A percentile compares a stretch with the other conserved stretches of the same genome.
Conservation (phyloP, 2,113 vertebrate genomes). For the Nannospalax galili region DNA sequence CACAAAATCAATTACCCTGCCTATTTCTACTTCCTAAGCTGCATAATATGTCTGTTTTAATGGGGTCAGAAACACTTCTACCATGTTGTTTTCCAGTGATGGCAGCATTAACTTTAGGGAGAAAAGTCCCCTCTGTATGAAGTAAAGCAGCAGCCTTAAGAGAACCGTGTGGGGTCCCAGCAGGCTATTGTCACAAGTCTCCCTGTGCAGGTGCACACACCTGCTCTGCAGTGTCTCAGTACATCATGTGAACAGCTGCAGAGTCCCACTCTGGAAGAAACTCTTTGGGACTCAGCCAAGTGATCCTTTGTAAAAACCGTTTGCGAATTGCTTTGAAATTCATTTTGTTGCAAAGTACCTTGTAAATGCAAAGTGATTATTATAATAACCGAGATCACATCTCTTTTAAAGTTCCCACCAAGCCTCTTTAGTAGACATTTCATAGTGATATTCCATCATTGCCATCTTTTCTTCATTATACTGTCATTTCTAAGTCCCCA, state of each 20-base stretch:
- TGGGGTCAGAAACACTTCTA: neutral
- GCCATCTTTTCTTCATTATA: neutral
- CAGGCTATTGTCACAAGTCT: neutral
- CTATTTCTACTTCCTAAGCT: constrained; percentile 24
- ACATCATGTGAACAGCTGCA: neutral
- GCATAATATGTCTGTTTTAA: neutral
- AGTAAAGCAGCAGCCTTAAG: neutral
- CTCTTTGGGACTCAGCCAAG: constrained; percentile 50
- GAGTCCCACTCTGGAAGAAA: constrained; percentile 7
- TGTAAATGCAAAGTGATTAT: constrained; percentile 69
- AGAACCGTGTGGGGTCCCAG: accelerated
- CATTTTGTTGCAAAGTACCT: constrained; percentile 64
- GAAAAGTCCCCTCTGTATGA: neutral
- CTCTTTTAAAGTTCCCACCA: constrained; percentile 27
- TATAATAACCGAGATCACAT: constrained; percentile 58
- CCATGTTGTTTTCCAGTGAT: neutral
- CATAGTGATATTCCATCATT: neutral
- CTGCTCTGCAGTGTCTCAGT: neutral
- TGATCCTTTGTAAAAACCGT: constrained; percentile 45
- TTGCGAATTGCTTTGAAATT: constrained; percentile 69
- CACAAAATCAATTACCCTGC: constrained; percentile 27
- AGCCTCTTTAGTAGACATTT: constrained; percentile 26
- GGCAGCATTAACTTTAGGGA: neutral
- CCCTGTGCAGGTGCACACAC: neutral
- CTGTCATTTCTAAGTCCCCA: neutral